Conservation (phyloP, 2,113 vertebrate species). For the Labeo rohita region DNA sequence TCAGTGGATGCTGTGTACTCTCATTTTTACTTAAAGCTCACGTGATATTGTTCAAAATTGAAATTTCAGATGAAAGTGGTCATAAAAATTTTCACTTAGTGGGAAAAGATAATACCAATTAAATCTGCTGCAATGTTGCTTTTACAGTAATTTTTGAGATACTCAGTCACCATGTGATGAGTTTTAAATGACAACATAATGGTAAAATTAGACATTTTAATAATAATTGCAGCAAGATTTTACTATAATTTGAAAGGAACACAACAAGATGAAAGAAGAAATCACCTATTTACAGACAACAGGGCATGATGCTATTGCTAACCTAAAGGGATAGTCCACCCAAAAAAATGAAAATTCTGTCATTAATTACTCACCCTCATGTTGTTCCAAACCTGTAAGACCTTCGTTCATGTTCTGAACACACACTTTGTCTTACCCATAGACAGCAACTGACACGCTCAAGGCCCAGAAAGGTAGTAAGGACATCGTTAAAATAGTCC, state of each 20-base stretch:
- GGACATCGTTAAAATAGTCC: no score
- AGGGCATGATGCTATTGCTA: not conserved
- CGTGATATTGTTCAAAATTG: not conserved
- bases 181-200: not conserved
- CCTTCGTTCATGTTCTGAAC: no score
- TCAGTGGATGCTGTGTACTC: not conserved
- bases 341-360: no score
- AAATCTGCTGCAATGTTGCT: not conserved
- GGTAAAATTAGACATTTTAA: no score
- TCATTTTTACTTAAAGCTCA: not conserved
- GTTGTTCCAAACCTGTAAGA: no score
- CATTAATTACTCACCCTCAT: no score
- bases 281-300: not conserved
- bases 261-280: not conserved
- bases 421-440: no score
- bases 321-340: no score
- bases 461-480: no score
- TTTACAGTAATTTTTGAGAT: not conserved
- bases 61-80: not conserved
- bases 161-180: not conserved
- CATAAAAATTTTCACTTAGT: not conserved
- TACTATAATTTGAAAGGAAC: no score
- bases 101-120: not conserved
- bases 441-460: no score
- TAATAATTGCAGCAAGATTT: no score